phyloP scores from a whole-genome alignment of 1,140 invertebrate species.

The Trypoxylus dichotomus region DNA sequence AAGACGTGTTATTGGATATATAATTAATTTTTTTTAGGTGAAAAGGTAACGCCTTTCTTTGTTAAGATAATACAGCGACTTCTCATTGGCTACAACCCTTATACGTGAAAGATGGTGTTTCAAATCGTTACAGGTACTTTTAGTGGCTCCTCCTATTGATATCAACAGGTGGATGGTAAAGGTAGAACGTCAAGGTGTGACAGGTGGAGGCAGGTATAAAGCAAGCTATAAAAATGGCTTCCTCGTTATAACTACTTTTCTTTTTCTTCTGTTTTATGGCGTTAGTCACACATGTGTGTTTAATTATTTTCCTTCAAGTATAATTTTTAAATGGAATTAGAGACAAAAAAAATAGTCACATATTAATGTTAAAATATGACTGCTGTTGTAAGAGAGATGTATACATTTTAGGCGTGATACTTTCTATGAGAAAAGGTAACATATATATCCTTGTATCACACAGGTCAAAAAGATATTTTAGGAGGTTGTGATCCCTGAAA shows the following conservation, averaged over 20 bases:
- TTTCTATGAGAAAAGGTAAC: slow-evolving; percentile 6
- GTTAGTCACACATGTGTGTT: neutral
- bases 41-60: neutral
- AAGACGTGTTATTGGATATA: too few species aligned
- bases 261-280: neutral
- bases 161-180: slow-evolving; percentile 26
- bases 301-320: neutral
- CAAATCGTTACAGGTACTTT: neutral
- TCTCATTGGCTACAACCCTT: neutral
- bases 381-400: slow-evolving; percentile 29
- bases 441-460: neutral
- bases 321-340: neutral
- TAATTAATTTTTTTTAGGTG: too few species aligned
- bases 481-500: neutral
- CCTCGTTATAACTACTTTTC: too few species aligned
- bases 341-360: neutral
- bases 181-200: slow-evolving; percentile 2
- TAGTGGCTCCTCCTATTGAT: neutral
- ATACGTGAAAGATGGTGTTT: slow-evolving; percentile 1
- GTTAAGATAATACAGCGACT: neutral
- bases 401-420: neutral
- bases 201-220: slow-evolving; percentile 25
- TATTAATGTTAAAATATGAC: slow-evolving; percentile 17
- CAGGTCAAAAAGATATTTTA: slow-evolving; percentile 20
- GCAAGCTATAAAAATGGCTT: neutral